Evolutionary conservation across 1,140 invertebrate genomes (phyloP).

Genomic region (Zaprionus tsacasi): DNA sequence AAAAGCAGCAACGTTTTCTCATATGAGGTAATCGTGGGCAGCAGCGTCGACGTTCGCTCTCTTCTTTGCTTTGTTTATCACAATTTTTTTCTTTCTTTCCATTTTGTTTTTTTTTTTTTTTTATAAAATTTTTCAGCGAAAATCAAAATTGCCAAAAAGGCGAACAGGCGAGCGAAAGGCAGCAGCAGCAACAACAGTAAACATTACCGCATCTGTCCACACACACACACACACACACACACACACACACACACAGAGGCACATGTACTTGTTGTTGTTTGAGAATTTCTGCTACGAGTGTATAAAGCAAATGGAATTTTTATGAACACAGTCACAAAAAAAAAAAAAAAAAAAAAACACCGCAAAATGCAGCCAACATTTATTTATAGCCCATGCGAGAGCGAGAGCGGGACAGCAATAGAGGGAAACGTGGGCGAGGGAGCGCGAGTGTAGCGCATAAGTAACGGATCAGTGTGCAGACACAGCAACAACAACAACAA

Average conservation of each 20-base stretch:
- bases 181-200: constrained; percentile 33
- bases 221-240: constrained; percentile 23
- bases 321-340: constrained; percentile 55
- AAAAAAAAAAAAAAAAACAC: constrained; percentile 19
- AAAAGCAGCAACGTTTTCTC: constrained; percentile 14
- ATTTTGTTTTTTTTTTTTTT: constrained; percentile 3
- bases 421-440: constrained; percentile 1
- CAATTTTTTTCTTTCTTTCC: constrained; percentile 22
- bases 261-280: constrained; percentile 22
- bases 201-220: constrained; percentile 64
- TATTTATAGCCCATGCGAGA: constrained; percentile 43
- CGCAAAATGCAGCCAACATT: constrained; percentile 54
- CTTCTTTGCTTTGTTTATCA: constrained; percentile 35
- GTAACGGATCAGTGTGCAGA: constrained; percentile 45
- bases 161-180: constrained; percentile 7
- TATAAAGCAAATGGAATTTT: constrained; percentile 65
- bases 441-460: constrained; percentile 22
- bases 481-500: constrained; percentile 4
- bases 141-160: constrained; percentile 42
- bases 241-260: constrained; percentile 20
- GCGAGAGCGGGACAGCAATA: constrained; percentile 17
- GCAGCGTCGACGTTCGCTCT: neutral
- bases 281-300: constrained; percentile 39
- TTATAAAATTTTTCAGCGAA: constrained; percentile 31
- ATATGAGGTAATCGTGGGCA: constrained; percentile 52